phyloP scores from a whole-genome alignment of 2,113 vertebrate species.

The Recurvirostra avosetta region DNA sequence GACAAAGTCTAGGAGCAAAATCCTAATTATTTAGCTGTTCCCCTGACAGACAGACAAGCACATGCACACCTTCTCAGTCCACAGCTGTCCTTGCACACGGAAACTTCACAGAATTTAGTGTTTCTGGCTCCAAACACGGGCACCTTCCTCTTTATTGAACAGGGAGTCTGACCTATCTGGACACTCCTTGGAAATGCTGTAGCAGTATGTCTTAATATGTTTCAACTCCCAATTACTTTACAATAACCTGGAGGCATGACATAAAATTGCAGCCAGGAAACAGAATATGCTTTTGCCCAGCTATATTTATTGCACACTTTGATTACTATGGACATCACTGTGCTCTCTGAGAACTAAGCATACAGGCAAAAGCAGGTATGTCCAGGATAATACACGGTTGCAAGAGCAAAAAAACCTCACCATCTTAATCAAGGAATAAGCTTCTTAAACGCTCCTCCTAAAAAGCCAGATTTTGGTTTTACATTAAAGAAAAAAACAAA shows the following conservation, averaged over 20 bases:
- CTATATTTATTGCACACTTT: not conserved
- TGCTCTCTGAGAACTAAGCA: not conserved
- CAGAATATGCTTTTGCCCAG: not conserved
- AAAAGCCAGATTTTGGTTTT: not conserved
- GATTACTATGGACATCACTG: not conserved
- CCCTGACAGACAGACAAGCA: not conserved
- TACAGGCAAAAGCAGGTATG: not conserved
- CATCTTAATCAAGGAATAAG: not conserved
- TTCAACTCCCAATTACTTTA: conserved; percentile 35
- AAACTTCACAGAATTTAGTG: not conserved
- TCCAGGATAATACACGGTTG: not conserved
- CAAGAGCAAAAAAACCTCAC: not conserved
- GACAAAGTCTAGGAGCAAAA: not conserved
- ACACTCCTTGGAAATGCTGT: not conserved
- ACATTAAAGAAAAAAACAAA: not conserved
- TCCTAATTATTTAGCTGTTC: not conserved
- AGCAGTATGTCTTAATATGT: not conserved
- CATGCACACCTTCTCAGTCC: not conserved
- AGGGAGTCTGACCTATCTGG: not conserved
- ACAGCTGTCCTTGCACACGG: not conserved
- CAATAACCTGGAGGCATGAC: not conserved
- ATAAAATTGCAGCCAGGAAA: conserved; percentile 11
- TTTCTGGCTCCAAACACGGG: not conserved
- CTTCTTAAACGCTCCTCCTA: not conserved
- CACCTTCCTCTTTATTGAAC: not conserved